phyloP scores from a whole-genome alignment of 2,797 vertebrate species.

The Gouania willdenowi region DNA sequence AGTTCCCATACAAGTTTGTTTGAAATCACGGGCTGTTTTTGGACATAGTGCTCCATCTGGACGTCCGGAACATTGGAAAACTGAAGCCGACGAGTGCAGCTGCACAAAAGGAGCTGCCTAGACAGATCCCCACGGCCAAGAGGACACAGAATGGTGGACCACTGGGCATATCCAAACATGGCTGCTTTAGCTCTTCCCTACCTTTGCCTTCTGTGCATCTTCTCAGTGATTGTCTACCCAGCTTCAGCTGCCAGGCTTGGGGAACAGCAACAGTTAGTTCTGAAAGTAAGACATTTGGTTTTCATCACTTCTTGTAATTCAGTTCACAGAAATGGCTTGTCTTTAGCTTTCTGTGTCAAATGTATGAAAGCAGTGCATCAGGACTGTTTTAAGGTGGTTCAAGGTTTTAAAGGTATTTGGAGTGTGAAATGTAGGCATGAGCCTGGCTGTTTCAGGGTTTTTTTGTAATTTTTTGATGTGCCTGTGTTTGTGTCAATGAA shows the following conservation, averaged over 20 bases:
- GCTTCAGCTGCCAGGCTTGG: conserved; percentile 37
- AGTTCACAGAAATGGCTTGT: too few relatives aligned
- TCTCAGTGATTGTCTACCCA: conserved; percentile 40
- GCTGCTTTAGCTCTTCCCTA: conserved; percentile 50
- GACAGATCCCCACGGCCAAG: conserved; percentile 51
- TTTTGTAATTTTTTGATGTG: not conserved
- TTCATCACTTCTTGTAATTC: not conserved
- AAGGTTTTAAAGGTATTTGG: not conserved
- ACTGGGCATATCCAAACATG: conserved; percentile 60
- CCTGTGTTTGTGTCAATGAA: conserved; percentile 27
- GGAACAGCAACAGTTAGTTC: conserved; percentile 45
- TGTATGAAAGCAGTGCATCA: too few relatives aligned
- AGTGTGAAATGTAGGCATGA: not conserved
- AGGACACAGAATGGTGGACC: conserved; percentile 25
- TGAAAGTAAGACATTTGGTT: conserved; percentile 56
- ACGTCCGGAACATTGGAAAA: conserved; percentile 60
- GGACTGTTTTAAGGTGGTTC: not conserved
- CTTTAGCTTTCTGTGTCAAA: not conserved
- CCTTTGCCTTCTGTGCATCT: conserved; percentile 58
- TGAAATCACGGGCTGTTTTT: conserved; percentile 42
- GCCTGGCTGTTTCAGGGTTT: not conserved
- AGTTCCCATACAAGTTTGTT: conserved; percentile 65
- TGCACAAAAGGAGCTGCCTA: conserved; percentile 52
- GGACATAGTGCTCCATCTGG: conserved; percentile 71
- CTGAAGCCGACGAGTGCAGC: conserved; percentile 46